Evolutionary conservation across 1,140 invertebrate genomes (phyloP).

Genomic region (Listronotus bonariensis): DNA sequence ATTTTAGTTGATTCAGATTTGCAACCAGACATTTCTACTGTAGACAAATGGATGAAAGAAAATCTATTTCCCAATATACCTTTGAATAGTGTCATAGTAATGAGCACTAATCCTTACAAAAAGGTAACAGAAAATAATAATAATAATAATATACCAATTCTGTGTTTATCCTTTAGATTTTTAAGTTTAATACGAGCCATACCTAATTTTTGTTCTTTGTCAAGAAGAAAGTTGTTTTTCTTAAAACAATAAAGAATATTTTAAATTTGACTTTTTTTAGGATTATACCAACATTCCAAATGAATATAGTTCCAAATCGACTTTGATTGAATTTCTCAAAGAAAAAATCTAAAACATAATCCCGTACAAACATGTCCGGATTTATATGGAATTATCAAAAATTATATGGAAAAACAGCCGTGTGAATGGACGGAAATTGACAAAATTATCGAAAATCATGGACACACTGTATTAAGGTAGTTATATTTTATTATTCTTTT

Average conservation of each 20-base stretch:
- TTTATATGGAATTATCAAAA: constrained; percentile 5
- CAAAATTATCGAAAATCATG: constrained; percentile 8
- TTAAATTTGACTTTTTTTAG: too few species aligned
- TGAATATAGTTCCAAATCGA: background rate
- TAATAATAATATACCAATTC: too few species aligned
- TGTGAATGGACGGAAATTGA: background rate
- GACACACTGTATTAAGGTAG: constrained; percentile 14
- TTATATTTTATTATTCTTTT: too few species aligned
- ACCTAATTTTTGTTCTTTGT: too few species aligned
- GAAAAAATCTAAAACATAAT: background rate
- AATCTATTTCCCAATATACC: constrained; percentile 1
- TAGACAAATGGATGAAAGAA: constrained; percentile 7
- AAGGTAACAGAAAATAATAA: background rate
- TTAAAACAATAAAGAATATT: too few species aligned
- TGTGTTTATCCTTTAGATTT: too few species aligned
- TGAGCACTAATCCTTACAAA: background rate
- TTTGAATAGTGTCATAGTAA: background rate
- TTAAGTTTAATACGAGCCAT: too few species aligned
- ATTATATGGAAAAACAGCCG: background rate
- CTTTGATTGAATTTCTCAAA: background rate
- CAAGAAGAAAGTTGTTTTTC: background rate
- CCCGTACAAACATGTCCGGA: background rate
- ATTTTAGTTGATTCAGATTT: background rate
- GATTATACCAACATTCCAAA: background rate
- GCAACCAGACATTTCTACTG: background rate